Base-by-base conservation (phyloP, 2,888 invertebrate species). In the Pycnomerus fuliginosus region DNA sequence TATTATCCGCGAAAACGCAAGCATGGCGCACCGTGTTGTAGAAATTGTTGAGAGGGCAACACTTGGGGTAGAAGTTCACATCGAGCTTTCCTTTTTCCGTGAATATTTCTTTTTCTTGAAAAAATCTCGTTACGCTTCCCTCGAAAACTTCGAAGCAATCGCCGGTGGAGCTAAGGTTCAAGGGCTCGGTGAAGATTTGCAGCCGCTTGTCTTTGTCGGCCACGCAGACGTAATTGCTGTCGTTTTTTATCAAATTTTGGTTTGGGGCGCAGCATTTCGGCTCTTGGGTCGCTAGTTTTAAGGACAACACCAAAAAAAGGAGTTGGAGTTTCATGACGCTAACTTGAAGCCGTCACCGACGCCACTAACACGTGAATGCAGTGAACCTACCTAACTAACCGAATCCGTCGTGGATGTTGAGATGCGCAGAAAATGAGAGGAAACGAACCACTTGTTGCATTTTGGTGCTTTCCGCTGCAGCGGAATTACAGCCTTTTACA, bases 1-100 rank as follows among this genome's bases (percentile, higher is more conserved):
- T 16, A 11, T 46, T 15, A 3, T 44, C 37, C 4, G 16, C 31
- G n/a, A 32, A 4, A 4, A 40, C 37, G 32, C 67, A 67, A 1
- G 53, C 52, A 48, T 61, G 64, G 8, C 34, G 34, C 3, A 34
- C 32, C 1, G 43, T 33, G 33, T 65, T 47, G 45, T 64, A 67
- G 4, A 44, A 20, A 42, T 55, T 53, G 3, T 56, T 47, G 1
- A 57, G 31, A 2, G 67, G 65, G 42, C 67, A 67, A 51, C 67
- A 67, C 55, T 67, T 67, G 14, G 55, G 55, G 31, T 62, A 61
- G 23, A 44, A 34, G 22, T 49, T 43, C 11, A 50, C 35, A 10
- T 34, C 23, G 3, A 50, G 29, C 13, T 13, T 14, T 7, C 13
- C 22, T 23, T 43, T 31, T 10, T 48, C 43, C 3, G 42, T 14